Conservation (phyloP, 2,113 vertebrate genomes). For the Ctenodactylus gundi region DNA sequence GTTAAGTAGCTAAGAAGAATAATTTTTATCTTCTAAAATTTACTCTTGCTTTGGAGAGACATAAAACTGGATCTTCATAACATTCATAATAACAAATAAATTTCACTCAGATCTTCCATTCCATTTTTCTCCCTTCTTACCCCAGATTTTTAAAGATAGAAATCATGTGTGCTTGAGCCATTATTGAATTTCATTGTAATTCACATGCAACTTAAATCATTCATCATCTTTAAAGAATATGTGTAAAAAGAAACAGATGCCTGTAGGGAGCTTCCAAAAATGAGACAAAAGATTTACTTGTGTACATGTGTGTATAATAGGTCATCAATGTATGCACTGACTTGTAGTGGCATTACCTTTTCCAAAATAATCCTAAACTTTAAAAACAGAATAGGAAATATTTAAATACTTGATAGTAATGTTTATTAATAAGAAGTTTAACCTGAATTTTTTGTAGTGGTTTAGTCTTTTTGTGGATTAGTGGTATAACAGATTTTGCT, state of each 20-base stretch:
- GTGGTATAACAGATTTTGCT: not conserved
- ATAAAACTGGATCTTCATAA: not conserved
- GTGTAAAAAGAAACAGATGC: conserved; percentile 44
- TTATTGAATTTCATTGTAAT: conserved; percentile 26
- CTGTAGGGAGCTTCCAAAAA: not conserved
- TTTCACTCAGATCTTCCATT: not conserved
- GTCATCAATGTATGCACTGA: not conserved
- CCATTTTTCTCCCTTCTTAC: not conserved
- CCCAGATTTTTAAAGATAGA: not conserved
- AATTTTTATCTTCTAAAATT: not conserved
- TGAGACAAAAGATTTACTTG: conserved; percentile 23
- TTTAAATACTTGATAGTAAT: not conserved
- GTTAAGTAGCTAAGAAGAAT: not conserved
- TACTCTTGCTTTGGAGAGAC: not conserved
- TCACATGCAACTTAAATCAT: conserved; percentile 28
- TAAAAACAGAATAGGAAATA: not conserved
- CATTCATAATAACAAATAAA: not conserved
- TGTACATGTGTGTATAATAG: not conserved
- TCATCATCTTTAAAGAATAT: conserved; percentile 19
- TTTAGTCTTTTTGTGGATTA: not conserved
- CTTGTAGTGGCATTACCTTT: not conserved
- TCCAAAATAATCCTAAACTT: not conserved
- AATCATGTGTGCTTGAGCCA: not conserved
- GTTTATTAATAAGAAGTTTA: not conserved
- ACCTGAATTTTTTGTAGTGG: not conserved